Evolutionary conservation across 2,888 invertebrate genomes (phyloP).

Genomic region (Cryptus viduatorius): DNA sequence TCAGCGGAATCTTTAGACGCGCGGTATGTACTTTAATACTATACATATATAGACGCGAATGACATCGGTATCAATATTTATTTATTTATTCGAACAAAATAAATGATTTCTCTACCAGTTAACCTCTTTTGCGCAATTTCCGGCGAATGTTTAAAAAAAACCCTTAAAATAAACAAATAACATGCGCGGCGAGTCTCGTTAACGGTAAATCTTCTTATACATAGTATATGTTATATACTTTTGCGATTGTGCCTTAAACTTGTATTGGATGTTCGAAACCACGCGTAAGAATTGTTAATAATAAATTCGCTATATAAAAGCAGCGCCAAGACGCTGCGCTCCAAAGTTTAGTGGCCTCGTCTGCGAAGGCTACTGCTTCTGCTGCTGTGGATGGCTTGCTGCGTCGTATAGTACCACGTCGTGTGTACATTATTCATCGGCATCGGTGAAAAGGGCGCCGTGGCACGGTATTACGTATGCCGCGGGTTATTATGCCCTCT

Average conservation of each 20-base stretch:
- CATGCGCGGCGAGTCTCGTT: not conserved
- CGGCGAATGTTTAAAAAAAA: too few species aligned
- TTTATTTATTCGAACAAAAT: too few species aligned
- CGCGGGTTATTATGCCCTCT: slow-evolving; percentile 85
- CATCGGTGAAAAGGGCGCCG: slow-evolving; percentile 83
- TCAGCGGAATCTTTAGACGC: too few species aligned
- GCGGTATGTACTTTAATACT: too few species aligned
- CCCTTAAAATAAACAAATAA: not conserved
- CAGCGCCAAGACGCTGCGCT: slow-evolving; percentile 19
- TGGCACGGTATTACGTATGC: slow-evolving; percentile 82
- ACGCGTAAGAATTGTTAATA: not conserved
- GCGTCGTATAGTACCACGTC: slow-evolving; percentile 80
- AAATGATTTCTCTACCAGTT: too few species aligned
- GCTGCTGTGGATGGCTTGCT: slow-evolving; percentile 64
- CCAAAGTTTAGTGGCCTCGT: slow-evolving; percentile 23
- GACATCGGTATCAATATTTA: too few species aligned
- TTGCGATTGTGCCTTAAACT: not conserved
- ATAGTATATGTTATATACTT: not conserved
- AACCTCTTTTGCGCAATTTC: too few species aligned
- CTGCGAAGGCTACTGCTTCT: slow-evolving; percentile 1
- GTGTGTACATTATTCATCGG: slow-evolving; percentile 84
- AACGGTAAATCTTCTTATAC: not conserved
- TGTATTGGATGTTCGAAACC: not conserved
- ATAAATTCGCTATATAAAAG: slow-evolving; percentile 8
- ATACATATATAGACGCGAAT: too few species aligned